A percentile compares a stretch with the other conserved stretches of the same genome.
phyloP scores from a whole-genome alignment of 2,797 vertebrate genomes.

The Pseudochromis fuscus region DNA sequence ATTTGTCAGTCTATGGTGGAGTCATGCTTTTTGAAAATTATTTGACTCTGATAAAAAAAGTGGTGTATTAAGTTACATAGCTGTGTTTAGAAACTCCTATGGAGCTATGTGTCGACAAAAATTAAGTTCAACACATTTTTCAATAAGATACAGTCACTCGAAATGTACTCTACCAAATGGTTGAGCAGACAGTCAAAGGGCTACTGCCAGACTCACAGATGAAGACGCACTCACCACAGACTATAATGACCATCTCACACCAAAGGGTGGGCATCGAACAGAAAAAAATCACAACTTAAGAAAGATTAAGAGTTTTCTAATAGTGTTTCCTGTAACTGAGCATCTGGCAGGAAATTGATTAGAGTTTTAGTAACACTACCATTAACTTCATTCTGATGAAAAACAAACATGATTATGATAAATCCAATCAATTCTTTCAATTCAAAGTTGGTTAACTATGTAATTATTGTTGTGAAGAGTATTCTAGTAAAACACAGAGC shows the following conservation, averaged over 20 bases:
- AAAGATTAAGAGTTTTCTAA: conserved; percentile 7
- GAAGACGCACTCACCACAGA: conserved; percentile 4
- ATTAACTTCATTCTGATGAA: neutral
- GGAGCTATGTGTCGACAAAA: too few relatives aligned
- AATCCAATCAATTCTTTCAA: neutral
- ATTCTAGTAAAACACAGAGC: too few relatives aligned
- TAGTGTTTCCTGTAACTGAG: neutral
- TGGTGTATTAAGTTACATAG: too few relatives aligned
- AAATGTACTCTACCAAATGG: too few relatives aligned
- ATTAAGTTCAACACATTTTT: too few relatives aligned
- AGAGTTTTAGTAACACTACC: neutral
- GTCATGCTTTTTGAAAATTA: too few relatives aligned
- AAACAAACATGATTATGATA: neutral
- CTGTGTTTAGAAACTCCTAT: too few relatives aligned
- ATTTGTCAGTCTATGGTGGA: too few relatives aligned
- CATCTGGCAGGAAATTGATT: neutral
- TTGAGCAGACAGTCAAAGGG: too few relatives aligned
- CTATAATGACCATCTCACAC: conserved; percentile 26
- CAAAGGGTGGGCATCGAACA: conserved; percentile 22
- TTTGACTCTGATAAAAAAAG: too few relatives aligned
- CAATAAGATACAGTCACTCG: too few relatives aligned
- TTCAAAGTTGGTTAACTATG: neutral
- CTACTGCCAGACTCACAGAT: neutral
- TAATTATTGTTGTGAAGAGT: neutral
- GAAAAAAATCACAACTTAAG: conserved; percentile 13